Base-by-base conservation (phyloP, 2,113 vertebrate genomes). In the Scytalopus superciliaris region DNA sequence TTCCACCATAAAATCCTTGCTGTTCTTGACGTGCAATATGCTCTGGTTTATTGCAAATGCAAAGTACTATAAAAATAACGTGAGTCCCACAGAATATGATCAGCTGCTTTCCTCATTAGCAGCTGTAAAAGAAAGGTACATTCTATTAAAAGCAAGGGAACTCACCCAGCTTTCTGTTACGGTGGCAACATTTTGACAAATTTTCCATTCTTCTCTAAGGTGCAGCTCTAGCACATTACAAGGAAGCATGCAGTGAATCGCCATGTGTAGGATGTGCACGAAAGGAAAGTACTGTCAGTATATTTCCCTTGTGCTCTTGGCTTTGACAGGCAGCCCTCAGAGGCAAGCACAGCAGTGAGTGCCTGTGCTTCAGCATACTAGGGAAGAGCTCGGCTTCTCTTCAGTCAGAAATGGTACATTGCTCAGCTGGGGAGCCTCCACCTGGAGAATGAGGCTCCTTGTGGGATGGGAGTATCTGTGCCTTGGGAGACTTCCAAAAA, bases 81-180 rank as follows among this genome's bases (percentile, higher is more conserved):
- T 75, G 66, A 89, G 31, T 57, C 33, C 40, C 66, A 64, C n/a
- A 53, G 66, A 89, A 79, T 67, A 50, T 1, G 30, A 84, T 90
- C 83, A 84, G 72, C 88, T 93, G 87, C 63, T 95, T 96, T 95
- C 85, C 72, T 52, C 90, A 90, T 95, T 90, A 96, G 18, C 73
- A 87, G 49, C 55, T 66, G 56, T 84, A 66, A 94, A 96, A 87
- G 31, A 90, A 95, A 93, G 60, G 56, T 73, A 82, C 25, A 0
- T 93, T 95, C 76, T 92, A 59, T 84, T 89, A 89, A 95, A 88
- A 87, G 60, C 62, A 78, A 86, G 73, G 86, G 57, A 95, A 95
- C 77, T 93, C 79, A 35, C 59, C 6, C 87, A 96, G 80, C 44
- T 90, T 91, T 90, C 64, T 93, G 72, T 44, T 86, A 60, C 86